Conservation (phyloP, 2,797 vertebrate genomes). For the Todus mexicanus region DNA sequence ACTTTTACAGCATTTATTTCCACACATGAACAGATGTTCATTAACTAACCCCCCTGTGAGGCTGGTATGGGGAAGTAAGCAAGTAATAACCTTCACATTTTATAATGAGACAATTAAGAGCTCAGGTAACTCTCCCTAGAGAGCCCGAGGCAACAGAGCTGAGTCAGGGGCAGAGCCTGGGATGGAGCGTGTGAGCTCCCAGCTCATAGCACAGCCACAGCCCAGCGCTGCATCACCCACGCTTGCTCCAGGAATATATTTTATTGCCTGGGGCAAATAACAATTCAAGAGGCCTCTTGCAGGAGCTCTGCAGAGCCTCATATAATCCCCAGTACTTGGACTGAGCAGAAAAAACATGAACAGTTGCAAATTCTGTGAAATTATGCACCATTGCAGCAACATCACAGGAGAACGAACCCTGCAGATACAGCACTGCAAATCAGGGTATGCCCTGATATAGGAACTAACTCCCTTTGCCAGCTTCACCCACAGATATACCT, state of each 20-base stretch:
- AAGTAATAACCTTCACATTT: background rate
- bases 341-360: background rate
- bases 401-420: background rate
- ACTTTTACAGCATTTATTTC: background rate
- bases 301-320: background rate
- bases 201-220: background rate
- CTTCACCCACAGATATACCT: background rate
- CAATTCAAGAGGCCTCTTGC: background rate
- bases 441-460: background rate
- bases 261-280: background rate
- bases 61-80: background rate
- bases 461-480: background rate
- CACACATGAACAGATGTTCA: background rate
- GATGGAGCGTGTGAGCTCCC: background rate
- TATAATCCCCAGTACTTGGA: background rate
- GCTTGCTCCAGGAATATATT: background rate
- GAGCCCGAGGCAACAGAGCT: background rate
- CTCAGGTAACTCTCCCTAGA: constrained; percentile 16
- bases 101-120: constrained; percentile 19
- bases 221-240: background rate
- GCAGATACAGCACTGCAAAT: background rate
- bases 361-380: too few species aligned
- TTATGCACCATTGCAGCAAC: background rate
- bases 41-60: constrained; percentile 17
- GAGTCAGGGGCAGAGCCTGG: constrained; percentile 9